Conservation (phyloP, 1,140 invertebrate species). For the Drosophila virilis region DNA sequence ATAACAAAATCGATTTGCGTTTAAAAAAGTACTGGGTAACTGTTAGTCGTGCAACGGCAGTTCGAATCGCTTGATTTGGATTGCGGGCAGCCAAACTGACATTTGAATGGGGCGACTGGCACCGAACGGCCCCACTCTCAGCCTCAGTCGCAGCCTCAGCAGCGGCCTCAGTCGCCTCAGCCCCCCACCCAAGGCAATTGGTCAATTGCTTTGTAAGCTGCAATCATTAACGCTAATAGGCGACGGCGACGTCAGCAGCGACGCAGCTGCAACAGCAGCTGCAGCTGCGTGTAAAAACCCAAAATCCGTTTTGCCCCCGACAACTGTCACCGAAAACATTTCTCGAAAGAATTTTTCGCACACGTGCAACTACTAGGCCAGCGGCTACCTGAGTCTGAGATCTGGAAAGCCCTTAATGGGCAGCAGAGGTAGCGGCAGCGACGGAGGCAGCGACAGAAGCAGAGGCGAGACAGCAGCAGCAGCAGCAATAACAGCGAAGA, state of each 20-base stretch:
- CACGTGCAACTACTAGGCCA: slow-evolving; percentile 57
- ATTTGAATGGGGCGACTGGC: slow-evolving; percentile 78
- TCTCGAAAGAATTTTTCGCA: slow-evolving; percentile 59
- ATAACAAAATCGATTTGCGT: no score
- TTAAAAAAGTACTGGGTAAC: not conserved
- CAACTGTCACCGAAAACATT: slow-evolving; percentile 41
- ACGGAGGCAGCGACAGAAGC: not conserved
- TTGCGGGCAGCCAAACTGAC: slow-evolving; percentile 59
- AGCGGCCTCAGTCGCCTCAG: slow-evolving; percentile 7
- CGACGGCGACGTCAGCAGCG: slow-evolving; percentile 13
- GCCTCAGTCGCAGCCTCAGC: not conserved
- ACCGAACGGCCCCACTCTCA: slow-evolving; percentile 53
- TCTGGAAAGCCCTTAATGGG: slow-evolving; percentile 69
- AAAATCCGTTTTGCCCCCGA: slow-evolving; percentile 27
- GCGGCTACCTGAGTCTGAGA: slow-evolving; percentile 34
- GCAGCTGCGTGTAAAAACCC: slow-evolving; percentile 49
- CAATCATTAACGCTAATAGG: slow-evolving; percentile 81
- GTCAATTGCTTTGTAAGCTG: slow-evolving; percentile 76
- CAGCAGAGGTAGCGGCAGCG: not conserved
- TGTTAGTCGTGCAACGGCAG: not conserved
- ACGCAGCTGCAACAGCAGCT: slow-evolving; percentile 23
- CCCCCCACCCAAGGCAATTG: slow-evolving; percentile 58
- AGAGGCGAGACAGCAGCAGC: slow-evolving; percentile 8
- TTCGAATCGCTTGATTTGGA: slow-evolving; percentile 19
- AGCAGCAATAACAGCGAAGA: slow-evolving; percentile 3